A percentile compares a stretch with the other conserved stretches of the same genome.
Conservation (phyloP, 2,888 invertebrate genomes). For the Dicranocentrus wangi region DNA sequence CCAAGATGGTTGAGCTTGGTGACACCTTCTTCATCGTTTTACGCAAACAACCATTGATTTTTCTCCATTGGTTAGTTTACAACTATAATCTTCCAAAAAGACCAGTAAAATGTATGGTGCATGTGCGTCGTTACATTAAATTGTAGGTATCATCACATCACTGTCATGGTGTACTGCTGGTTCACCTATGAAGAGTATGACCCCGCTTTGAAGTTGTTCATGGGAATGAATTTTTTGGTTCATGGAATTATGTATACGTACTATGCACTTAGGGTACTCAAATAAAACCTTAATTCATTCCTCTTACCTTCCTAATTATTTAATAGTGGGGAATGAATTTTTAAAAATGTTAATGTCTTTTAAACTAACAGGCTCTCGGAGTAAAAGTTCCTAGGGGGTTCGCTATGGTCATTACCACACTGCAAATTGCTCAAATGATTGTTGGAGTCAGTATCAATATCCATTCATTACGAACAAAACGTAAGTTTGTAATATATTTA, state of each 20-base stretch:
- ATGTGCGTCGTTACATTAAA: neutral
- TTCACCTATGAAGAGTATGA: constrained; percentile 68
- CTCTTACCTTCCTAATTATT: too few species aligned
- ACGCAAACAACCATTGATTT: constrained; percentile 55
- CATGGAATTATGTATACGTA: constrained; percentile 70
- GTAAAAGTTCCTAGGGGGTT: constrained; percentile 65
- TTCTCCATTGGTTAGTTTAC: constrained; percentile 54
- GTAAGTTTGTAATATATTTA: constrained; percentile 51
- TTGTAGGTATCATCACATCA: constrained; percentile 70
- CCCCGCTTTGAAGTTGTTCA: constrained; percentile 66
- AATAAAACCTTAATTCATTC: too few species aligned
- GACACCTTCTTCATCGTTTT: constrained; percentile 60
- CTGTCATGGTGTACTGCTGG: constrained; percentile 69
- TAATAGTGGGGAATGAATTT: too few species aligned
- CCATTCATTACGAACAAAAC: constrained; percentile 60
- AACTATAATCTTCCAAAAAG: neutral
- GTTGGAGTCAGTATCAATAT: constrained; percentile 66
- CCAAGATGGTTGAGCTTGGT: constrained; percentile 69
- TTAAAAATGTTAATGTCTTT: too few species aligned
- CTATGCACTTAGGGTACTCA: constrained; percentile 65
- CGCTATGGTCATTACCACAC: constrained; percentile 67
- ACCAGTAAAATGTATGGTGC: neutral
- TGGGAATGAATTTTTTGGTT: constrained; percentile 70
- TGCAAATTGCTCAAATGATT: constrained; percentile 68
- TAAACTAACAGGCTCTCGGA: constrained; percentile 56